A percentile compares a stretch with the other conserved stretches of the same genome.
Conservation (phyloP, 2,113 vertebrate genomes). For the Sakesphorus luctuosus region DNA sequence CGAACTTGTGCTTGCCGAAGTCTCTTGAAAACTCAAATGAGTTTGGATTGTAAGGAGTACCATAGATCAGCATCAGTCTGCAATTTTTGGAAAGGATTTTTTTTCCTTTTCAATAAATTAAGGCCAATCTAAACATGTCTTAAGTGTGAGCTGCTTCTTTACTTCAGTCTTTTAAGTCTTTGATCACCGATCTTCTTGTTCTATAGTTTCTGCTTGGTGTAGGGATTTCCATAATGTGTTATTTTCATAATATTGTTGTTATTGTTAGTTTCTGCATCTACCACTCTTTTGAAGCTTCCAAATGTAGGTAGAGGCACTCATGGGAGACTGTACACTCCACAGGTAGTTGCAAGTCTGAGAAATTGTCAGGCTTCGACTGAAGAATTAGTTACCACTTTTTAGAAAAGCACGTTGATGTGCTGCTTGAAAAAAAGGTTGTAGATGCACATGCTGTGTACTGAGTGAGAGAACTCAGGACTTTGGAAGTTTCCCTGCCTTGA, state of each 20-base stretch:
- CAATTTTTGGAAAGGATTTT: not conserved
- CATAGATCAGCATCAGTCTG: not conserved
- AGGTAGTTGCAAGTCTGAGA: not conserved
- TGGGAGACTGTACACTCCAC: not conserved
- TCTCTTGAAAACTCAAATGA: not conserved
- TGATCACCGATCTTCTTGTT: not conserved
- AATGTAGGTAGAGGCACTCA: not conserved
- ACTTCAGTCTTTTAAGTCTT: not conserved
- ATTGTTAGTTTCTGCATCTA: not conserved
- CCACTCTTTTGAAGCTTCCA: not conserved
- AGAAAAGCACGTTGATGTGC: not conserved
- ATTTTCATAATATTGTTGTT: not conserved
- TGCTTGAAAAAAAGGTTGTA: not conserved
- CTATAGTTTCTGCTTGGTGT: not conserved
- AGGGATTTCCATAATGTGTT: not conserved
- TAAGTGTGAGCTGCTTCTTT: not conserved
- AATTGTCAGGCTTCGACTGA: not conserved
- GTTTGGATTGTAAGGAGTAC: not conserved
- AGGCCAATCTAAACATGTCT: not conserved
- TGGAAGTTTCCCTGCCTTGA: not conserved
- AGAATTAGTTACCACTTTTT: not conserved
- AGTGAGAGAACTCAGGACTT: not conserved
- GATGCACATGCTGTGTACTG: not conserved
- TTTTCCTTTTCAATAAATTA: not conserved
- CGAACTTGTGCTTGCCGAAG: not conserved